Base-by-base conservation (phyloP, 2,113 vertebrate species). In the Ctenodactylus gundi region DNA sequence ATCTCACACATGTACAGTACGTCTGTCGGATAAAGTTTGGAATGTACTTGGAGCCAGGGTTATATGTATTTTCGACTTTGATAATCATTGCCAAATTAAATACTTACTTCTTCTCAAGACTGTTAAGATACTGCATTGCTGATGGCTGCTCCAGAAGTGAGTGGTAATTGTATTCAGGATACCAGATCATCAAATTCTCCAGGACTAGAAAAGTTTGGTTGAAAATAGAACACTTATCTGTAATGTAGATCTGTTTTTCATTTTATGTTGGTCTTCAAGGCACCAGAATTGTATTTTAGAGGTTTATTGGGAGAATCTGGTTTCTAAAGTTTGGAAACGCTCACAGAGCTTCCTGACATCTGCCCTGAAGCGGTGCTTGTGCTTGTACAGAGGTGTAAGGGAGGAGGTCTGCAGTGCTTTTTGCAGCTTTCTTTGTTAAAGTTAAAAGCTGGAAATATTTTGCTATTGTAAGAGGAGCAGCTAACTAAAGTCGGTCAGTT, bases 41-140 rank as follows among this genome's bases (percentile, higher is more conserved):
- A 11, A 7, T 92, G n/a, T 75, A 53, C 85, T 55, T 89, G 15
- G 41, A n/a, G 0, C 13, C 72, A 72, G 31, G 7, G 41, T 53
- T 85, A 44, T 84, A 65, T 80, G 25, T 60, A 23, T 70, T 85
- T 89, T 60, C 25, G 80, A 76, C 58, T 85, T 94, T 89, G 41
- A 81, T 58, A 93, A 64, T 80, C 73, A 53, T 77, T n/a, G 41
- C 64, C 64, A 81, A 27, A 75, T 46, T 60, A 7, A 78, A 90
- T 93, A 53, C 46, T 36, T 84, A 6, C 44, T 49, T 70, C 34
- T 82, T 82, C n/a, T 65, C 23, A 83, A 49, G 44, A 36, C 44
- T 75, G 14, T 90, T 91, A 55, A 85, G 44, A 44, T 80, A 60
- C 3, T 78, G 13, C 58, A 81, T 75, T 85, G 72, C 29, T 84